Evolutionary conservation across 2,888 invertebrate species (phyloP), one percentile per base, ranked within the genome.

Genomic region (Meiosimyza platycephala): DNA sequence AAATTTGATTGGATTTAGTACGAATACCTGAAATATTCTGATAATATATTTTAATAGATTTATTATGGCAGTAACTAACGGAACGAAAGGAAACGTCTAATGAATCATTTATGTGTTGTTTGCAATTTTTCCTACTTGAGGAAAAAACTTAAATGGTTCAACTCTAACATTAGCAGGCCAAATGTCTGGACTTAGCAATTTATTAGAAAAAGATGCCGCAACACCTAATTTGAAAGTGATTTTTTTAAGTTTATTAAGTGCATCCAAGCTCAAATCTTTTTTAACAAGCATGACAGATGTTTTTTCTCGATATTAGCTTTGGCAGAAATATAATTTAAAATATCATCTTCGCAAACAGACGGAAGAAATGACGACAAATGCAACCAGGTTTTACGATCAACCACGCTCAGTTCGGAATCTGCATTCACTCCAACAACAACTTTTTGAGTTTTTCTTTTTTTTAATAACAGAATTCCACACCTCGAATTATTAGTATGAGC

Each of bases 301-400:
- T n/a, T 50, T 7, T 16, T 33, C 48, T 48, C 50, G 4, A 16
- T 51, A 15, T 64, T 50, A 22, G 50, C n/a, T 18, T 48, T 48
- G 48, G 15, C 22, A 2, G 16, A 22, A 5, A 64, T 22, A 18
- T 64, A 64, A 16, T 48, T 51, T 48, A 50, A 48, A 50, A 64
- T 50, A 50, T 50, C 16, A 50, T 64, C 47, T 50, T 16, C 48
- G 22, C 16, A 48, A 22, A 64, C 64, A 6, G 64, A 16, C 13
- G 64, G 16, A 13, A 50, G 13, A 47, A 64, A 64, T 50, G 64
- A 64, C 16, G 64, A 64, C 22, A 50, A 16, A 16, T 64, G 64
- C 33, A 64, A 51, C 64, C 50, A 64, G 13, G 48, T 64, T n/a
- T 50, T 16, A 9, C 22, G 48, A 64, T 7, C 51, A n/a, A 22